These are phyloP conservation scores for Cepaea nemoralis DNA, from an alignment of 1,140 invertebrate species.

Conservation along the genomic window DNA sequence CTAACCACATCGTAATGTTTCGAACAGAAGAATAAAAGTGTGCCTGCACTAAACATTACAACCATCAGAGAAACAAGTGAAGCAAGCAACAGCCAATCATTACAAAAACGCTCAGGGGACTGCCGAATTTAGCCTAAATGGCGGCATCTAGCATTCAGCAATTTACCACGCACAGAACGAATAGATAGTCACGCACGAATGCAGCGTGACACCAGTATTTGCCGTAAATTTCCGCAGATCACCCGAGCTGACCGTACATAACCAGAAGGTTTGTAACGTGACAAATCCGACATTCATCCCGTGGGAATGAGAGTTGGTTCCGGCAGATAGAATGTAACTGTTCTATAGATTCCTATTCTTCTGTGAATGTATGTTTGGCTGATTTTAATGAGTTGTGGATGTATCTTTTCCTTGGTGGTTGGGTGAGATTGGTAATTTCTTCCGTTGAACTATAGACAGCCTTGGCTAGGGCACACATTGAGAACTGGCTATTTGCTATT, in stretches of 20 bases:
- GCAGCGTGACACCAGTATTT: constrained; percentile 20
- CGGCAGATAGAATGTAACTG: not conserved
- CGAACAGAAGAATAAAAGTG: too few relatives aligned
- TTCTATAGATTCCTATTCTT: not conserved
- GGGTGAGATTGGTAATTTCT: too few relatives aligned
- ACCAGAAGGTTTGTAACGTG: constrained; percentile 19
- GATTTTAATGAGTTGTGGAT: too few relatives aligned
- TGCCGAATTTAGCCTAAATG: not conserved
- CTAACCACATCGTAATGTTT: too few relatives aligned
- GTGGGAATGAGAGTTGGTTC: not conserved
- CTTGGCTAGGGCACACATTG: too few relatives aligned
- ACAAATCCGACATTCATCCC: not conserved
- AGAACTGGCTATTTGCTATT: too few relatives aligned
- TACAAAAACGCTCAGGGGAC: not conserved
- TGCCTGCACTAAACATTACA: too few relatives aligned
- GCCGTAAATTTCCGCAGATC: constrained; percentile 29
- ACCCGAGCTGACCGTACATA: constrained; percentile 10
- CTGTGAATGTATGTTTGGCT: too few relatives aligned
- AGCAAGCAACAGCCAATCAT: not conserved
- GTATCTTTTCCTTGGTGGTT: too few relatives aligned
- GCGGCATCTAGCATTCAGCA: not conserved
- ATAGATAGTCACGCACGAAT: constrained; percentile 21
- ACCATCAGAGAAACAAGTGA: too few relatives aligned
- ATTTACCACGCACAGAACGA: constrained; percentile 4
- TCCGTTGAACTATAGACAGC: too few relatives aligned